Evolutionary conservation across 2,113 vertebrate species (phyloP).

Genomic region (Chionomys nivalis): DNA sequence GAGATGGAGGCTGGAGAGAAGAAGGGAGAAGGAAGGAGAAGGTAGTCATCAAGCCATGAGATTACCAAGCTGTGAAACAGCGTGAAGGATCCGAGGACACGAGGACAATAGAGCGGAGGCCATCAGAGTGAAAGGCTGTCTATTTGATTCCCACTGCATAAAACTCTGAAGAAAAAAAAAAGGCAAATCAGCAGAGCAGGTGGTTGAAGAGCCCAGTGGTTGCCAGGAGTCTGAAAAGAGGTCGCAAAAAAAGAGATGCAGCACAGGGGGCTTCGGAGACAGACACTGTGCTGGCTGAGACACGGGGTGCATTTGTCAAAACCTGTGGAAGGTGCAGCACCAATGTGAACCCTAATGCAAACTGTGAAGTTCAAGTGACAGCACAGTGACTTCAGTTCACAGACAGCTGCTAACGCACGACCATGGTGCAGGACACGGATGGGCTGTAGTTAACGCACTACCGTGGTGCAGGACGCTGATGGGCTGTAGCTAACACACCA

Average conservation of each 20-base stretch:
- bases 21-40: background rate
- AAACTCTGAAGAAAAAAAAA: background rate
- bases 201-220: background rate
- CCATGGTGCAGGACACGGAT: background rate
- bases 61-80: background rate
- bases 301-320: background rate
- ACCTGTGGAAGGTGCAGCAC: background rate
- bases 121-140: background rate
- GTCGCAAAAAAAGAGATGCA: background rate
- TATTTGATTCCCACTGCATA: background rate
- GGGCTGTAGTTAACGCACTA: too few relatives aligned
- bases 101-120: background rate
- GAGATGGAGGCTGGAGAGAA: background rate
- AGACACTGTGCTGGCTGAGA: background rate
- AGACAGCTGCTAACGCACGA: background rate
- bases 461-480: too few relatives aligned
- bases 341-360: background rate
- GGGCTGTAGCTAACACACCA: too few relatives aligned
- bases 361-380: background rate
- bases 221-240: background rate
- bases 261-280: background rate
- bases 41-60: background rate
- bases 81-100: background rate
- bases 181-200: background rate
- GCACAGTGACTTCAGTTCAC: background rate